Conservation (phyloP, 2,797 vertebrate species). For the Numenius phaeopus region DNA sequence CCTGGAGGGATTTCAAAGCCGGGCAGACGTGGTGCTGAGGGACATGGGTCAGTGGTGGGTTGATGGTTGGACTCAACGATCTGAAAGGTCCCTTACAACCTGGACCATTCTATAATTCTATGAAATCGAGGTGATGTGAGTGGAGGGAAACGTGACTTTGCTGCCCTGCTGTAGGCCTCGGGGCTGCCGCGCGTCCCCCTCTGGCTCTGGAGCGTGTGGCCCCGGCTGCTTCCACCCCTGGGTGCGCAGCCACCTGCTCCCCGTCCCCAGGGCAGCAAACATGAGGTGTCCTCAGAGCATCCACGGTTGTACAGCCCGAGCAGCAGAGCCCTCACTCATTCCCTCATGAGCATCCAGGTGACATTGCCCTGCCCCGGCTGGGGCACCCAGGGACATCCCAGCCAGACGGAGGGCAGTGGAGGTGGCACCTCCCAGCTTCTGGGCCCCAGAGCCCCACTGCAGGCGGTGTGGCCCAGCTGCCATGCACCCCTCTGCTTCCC, state of each 20-base stretch:
- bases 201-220: accelerated
- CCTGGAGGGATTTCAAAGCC: no score
- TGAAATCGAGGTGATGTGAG: no score
- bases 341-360: accelerated
- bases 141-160: no score
- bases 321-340: accelerated
- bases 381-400: accelerated
- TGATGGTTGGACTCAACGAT: no score
- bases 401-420: accelerated
- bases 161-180: neutral
- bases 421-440: accelerated
- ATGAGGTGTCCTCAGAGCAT: neutral
- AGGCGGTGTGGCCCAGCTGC: accelerated
- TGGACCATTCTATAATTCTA: no score
- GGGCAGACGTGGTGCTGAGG: no score
- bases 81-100: no score
- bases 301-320: accelerated
- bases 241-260: accelerated
- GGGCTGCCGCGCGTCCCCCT: accelerated
- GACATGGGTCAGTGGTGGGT: no score
- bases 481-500: neutral
- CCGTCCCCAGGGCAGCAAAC: accelerated
- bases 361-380: accelerated
- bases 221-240: accelerated
- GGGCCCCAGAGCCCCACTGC: neutral